phyloP scores from a whole-genome alignment of 1,140 invertebrate genomes.

The Hyposmocoma kahamanoa region DNA sequence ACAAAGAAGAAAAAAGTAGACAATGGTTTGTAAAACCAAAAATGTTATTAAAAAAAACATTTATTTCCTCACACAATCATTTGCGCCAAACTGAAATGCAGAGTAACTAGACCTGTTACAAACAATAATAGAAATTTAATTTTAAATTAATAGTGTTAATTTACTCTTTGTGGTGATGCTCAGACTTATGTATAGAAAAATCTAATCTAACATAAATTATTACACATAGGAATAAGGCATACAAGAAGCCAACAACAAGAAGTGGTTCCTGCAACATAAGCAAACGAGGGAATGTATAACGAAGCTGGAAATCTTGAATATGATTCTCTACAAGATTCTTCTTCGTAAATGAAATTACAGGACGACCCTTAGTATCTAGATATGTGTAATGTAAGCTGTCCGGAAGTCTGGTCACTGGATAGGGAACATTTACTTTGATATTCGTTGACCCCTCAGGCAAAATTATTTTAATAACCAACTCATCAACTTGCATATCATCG shows the following conservation, averaged over 20 bases:
- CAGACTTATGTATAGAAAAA: slow-evolving; percentile 87
- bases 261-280: slow-evolving; percentile 95
- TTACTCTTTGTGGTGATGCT: slow-evolving; percentile 71
- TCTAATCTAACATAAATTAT: slow-evolving; percentile 97
- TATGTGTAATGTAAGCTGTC: slow-evolving; percentile 94
- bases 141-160: too few species aligned
- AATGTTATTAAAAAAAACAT: slow-evolving; percentile 7
- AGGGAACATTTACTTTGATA: slow-evolving; percentile 89
- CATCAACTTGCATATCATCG: slow-evolving; percentile 97
- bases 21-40: too few species aligned
- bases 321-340: slow-evolving; percentile 96
- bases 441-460: slow-evolving; percentile 93
- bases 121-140: neutral
- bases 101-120: neutral
- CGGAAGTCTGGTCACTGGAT: slow-evolving; percentile 81
- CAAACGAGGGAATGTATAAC: slow-evolving; percentile 90
- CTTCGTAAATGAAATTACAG: slow-evolving; percentile 90
- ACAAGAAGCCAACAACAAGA: slow-evolving; percentile 90
- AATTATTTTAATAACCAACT: slow-evolving; percentile 92
- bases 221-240: slow-evolving; percentile 91
- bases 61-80: slow-evolving; percentile 15
- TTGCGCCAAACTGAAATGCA: slow-evolving; percentile 14
- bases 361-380: slow-evolving; percentile 94
- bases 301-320: slow-evolving; percentile 92
- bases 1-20: too few species aligned